These are phyloP conservation scores for Branchinecta lindahli DNA, from an alignment of 1,140 invertebrate genomes.

Conservation along the genomic window DNA sequence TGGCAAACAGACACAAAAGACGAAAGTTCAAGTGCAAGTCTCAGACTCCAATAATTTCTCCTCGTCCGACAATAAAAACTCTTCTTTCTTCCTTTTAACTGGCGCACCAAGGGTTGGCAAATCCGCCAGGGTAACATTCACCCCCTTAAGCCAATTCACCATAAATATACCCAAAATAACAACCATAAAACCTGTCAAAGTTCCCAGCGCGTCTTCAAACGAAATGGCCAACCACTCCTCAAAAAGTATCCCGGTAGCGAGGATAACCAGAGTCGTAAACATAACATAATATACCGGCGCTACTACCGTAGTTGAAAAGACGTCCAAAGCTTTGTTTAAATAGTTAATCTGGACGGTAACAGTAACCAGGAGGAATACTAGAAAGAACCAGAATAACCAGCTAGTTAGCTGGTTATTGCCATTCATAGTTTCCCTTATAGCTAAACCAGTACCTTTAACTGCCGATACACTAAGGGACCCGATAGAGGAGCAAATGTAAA, in stretches of 20 bases:
- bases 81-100: background rate
- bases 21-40: background rate
- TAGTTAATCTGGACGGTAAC: conserved; percentile 61
- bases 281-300: conserved; percentile 96
- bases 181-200: conserved; percentile 72
- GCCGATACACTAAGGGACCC: conserved; percentile 88
- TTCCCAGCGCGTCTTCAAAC: conserved; percentile 60
- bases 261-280: conserved; percentile 85
- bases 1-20: no score
- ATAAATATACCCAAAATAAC: conserved; percentile 78
- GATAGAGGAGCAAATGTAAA: conserved; percentile 72
- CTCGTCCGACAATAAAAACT: background rate
- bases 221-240: conserved; percentile 67
- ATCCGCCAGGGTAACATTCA: conserved; percentile 48
- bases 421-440: conserved; percentile 57
- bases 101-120: background rate
- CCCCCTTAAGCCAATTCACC: conserved; percentile 73
- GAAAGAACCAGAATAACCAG: conserved; percentile 61
- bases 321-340: conserved; percentile 75
- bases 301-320: conserved; percentile 86
- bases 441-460: conserved; percentile 81
- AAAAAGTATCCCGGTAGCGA: conserved; percentile 70
- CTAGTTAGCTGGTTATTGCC: conserved; percentile 43
- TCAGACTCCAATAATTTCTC: background rate
- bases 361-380: conserved; percentile 56